phyloP scores from a whole-genome alignment of 1,140 invertebrate species.

The Lasaia peninsularis region DNA sequence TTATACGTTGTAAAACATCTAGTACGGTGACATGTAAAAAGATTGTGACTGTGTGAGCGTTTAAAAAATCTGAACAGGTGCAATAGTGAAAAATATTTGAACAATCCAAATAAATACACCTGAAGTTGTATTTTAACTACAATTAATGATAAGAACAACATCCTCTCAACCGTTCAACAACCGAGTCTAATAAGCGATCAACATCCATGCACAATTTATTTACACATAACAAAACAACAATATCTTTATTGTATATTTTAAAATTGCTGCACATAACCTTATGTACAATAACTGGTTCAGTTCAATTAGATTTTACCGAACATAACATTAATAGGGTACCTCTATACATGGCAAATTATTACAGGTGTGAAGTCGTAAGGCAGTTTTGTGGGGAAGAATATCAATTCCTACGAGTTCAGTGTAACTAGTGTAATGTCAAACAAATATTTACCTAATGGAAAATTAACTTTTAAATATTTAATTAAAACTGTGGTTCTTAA shows the following conservation, averaged over 20 bases:
- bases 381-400: constrained; percentile 17
- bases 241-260: constrained; percentile 58
- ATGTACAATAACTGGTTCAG: constrained; percentile 59
- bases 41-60: constrained; percentile 53
- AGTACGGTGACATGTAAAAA: constrained; percentile 62
- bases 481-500: too few relatives aligned
- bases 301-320: constrained; percentile 48
- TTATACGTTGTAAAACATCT: constrained; percentile 64
- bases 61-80: constrained; percentile 65
- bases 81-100: constrained; percentile 62
- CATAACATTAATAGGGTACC: constrained; percentile 47
- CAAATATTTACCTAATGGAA: constrained; percentile 17
- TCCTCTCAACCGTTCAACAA: constrained; percentile 35
- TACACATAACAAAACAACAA: constrained; percentile 77
- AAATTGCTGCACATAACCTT: constrained; percentile 61
- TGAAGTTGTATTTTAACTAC: constrained; percentile 28
- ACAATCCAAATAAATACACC: constrained; percentile 51
- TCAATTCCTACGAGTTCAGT: constrained; percentile 28
- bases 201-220: constrained; percentile 63
- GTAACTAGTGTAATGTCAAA: constrained; percentile 15
- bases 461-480: not conserved
- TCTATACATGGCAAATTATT: constrained; percentile 52
- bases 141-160: constrained; percentile 17
- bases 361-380: constrained; percentile 22
- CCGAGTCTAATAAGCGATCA: constrained; percentile 53